phyloP scores from a whole-genome alignment of 1,140 invertebrate species.

The Drosophila nasuta region DNA sequence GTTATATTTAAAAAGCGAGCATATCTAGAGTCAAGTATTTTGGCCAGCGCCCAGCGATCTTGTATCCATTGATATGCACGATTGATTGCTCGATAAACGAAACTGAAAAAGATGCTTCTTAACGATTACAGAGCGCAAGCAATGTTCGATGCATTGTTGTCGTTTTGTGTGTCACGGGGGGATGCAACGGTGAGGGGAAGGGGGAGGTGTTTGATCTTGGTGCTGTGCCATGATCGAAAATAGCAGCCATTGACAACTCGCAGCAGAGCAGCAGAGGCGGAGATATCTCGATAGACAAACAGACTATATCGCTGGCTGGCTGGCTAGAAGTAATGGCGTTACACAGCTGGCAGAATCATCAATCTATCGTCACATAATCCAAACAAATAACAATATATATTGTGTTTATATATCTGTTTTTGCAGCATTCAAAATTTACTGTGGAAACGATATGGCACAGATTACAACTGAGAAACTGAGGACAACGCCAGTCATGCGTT shows the following conservation, averaged over 20 bases:
- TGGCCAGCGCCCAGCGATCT: constrained; percentile 56
- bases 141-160: constrained; percentile 6
- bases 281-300: constrained; percentile 18
- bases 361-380: constrained; percentile 36
- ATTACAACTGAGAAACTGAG: constrained; percentile 78
- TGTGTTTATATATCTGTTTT: neutral
- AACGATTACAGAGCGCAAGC: constrained; percentile 26
- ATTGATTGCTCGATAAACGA: constrained; percentile 28
- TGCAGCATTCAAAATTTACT: constrained; percentile 72
- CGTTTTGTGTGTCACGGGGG: neutral
- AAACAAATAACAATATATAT: constrained; percentile 29
- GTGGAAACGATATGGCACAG: constrained; percentile 76
- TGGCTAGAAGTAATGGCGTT: constrained; percentile 37
- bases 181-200: neutral
- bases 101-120: constrained; percentile 8
- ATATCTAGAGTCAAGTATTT: constrained; percentile 15
- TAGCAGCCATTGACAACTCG: constrained; percentile 76
- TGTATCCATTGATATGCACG: constrained; percentile 40
- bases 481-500: constrained; percentile 46
- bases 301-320: constrained; percentile 28
- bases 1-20: constrained; percentile 22
- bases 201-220: constrained; percentile 70
- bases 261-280: constrained; percentile 7
- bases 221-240: constrained; percentile 79
- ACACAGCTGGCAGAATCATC: constrained; percentile 19